Conservation (phyloP, 2,888 invertebrate genomes). For the Serripes groenlandicus region DNA sequence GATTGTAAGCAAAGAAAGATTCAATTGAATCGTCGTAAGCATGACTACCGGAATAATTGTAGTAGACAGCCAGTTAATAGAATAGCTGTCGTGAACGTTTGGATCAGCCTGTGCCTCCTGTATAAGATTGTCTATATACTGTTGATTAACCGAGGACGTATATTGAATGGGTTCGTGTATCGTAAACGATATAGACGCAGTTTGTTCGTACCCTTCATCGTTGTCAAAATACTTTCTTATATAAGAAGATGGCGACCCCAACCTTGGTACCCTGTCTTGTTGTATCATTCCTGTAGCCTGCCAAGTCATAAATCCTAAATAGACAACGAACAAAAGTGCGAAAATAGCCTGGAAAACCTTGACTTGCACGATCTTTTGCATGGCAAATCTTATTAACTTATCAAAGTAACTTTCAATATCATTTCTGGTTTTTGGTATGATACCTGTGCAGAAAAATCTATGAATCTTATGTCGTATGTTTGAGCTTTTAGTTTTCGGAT, state of each 20-base stretch:
- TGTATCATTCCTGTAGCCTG: not conserved
- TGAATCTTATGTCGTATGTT: not conserved
- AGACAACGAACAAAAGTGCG: not conserved
- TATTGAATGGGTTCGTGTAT: not conserved
- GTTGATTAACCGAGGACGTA: not conserved
- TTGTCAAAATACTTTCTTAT: not conserved
- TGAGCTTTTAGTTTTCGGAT: not conserved
- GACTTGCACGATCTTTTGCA: not conserved
- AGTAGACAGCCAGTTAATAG: not conserved
- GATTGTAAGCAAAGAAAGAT: not conserved
- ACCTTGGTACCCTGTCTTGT: not conserved
- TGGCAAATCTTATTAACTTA: not conserved
- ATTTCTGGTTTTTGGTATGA: not conserved
- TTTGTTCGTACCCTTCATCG: not conserved
- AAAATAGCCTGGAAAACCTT: not conserved
- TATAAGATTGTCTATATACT: not conserved
- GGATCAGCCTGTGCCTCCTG: not conserved
- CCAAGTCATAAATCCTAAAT: not conserved
- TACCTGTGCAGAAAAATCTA: not conserved
- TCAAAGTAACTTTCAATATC: conserved; percentile 2
- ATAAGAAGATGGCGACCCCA: not conserved
- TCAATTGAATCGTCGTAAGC: not conserved
- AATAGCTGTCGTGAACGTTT: not conserved
- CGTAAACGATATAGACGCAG: not conserved
- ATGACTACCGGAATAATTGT: not conserved